phyloP scores from a whole-genome alignment of 2,888 invertebrate species.

The Torymus texanus region DNA sequence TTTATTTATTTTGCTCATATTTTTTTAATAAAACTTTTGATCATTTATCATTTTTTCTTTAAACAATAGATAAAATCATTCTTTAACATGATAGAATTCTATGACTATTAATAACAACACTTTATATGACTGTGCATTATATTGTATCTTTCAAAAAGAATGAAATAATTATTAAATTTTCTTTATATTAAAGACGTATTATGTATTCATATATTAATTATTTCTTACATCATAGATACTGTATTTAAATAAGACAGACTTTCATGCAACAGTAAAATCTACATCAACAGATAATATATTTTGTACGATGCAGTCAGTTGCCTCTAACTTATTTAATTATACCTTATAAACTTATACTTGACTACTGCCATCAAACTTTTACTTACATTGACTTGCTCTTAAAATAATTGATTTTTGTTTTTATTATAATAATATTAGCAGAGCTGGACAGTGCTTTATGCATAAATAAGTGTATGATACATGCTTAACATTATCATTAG shows the following conservation, averaged over 20 bases:
- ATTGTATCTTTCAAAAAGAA: slow-evolving; percentile 27
- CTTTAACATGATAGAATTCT: slow-evolving; percentile 43
- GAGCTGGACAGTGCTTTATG: slow-evolving; percentile 45
- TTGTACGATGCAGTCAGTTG: slow-evolving; percentile 45
- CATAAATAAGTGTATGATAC: slow-evolving; percentile 26
- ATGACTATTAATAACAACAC: slow-evolving; percentile 28
- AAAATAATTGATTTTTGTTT: slow-evolving; percentile 6
- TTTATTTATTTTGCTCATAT: too few species aligned
- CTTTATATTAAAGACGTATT: slow-evolving; percentile 14
- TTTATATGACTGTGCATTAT: slow-evolving; percentile 32
- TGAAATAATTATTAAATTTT: slow-evolving; percentile 21
- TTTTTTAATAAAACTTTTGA: too few species aligned
- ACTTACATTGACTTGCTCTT: slow-evolving; percentile 21
- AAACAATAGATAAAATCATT: slow-evolving; percentile 43
- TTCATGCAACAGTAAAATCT: slow-evolving; percentile 54
- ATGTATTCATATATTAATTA: slow-evolving; percentile 11
- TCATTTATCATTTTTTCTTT: slow-evolving; percentile 37
- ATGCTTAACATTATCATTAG: slow-evolving; percentile 26
- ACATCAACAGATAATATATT: slow-evolving; percentile 41
- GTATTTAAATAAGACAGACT: slow-evolving; percentile 43
- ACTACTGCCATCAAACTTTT: slow-evolving; percentile 15
- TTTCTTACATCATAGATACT: slow-evolving; percentile 23
- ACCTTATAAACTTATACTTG: background rate
- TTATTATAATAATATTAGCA: slow-evolving; percentile 7
- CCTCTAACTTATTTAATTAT: slow-evolving; percentile 23